Percentiles rank a stretch among this genome's conserved stretches.
These are phyloP conservation scores for Chitala chitala DNA, from an alignment of 2,113 vertebrate species.

Conservation along the genomic window DNA sequence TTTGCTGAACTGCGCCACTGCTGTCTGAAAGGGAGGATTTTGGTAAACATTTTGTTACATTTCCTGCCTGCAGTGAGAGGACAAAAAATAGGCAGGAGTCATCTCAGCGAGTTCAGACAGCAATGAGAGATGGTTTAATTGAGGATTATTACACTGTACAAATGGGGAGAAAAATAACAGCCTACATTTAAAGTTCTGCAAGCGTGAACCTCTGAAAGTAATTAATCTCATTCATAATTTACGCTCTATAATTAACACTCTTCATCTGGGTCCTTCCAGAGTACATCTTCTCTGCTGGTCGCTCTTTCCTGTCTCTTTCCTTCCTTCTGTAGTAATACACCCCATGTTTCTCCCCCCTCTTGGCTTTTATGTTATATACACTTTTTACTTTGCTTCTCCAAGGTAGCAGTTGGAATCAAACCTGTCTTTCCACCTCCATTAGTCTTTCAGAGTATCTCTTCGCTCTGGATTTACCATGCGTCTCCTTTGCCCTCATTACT, in stretches of 20 bases:
- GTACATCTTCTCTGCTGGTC: not conserved
- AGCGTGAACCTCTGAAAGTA: constrained; percentile 5
- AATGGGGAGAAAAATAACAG: constrained; percentile 7
- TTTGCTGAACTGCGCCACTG: no score
- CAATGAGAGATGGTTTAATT: constrained; percentile 7
- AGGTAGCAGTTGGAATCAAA: no score
- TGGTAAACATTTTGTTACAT: not conserved
- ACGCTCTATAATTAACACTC: constrained; percentile 18
- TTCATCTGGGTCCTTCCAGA: constrained; percentile 10
- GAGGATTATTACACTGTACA: constrained; percentile 6
- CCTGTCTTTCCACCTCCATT: not conserved
- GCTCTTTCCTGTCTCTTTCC: constrained; percentile 25
- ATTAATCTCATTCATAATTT: constrained; percentile 25
- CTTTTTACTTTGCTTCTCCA: no score
- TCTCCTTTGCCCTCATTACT: not conserved
- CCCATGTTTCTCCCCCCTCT: not conserved
- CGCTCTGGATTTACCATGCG: not conserved
- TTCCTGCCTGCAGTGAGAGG: not conserved
- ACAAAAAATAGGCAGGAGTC: no score
- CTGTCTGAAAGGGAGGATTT: not conserved
- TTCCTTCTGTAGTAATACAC: constrained; percentile 17
- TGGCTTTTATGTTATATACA: not conserved
- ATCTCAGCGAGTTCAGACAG: not conserved
- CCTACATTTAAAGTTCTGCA: constrained; percentile 5
- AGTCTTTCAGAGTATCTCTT: not conserved